Percentiles rank a stretch among this genome's conserved stretches.
These are phyloP conservation scores for Drosophila testacea DNA, from an alignment of 2,888 invertebrate genomes.

Conservation along the genomic window DNA sequence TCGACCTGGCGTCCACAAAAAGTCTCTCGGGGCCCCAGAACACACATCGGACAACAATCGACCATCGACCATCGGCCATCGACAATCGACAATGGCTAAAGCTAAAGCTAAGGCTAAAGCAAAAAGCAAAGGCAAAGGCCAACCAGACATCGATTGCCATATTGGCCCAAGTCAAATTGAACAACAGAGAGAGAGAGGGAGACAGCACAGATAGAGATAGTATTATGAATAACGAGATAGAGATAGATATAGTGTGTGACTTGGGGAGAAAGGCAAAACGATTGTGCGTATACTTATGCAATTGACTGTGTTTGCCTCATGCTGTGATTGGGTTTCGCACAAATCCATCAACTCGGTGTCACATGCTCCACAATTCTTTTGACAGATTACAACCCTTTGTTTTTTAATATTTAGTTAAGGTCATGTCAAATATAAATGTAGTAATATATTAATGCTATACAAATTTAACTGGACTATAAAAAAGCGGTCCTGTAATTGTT, in stretches of 20 bases:
- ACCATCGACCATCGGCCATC: slow-evolving; percentile 26
- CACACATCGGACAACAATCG: slow-evolving; percentile 43
- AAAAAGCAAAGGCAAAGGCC: slow-evolving; percentile 48
- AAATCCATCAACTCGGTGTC: slow-evolving; percentile 21
- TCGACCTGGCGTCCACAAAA: slow-evolving; percentile 32
- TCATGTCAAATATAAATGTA: too few relatives aligned
- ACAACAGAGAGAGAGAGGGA: slow-evolving; percentile 27
- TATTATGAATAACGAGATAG: background rate
- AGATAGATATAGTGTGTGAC: background rate
- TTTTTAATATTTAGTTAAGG: too few relatives aligned
- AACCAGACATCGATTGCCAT: slow-evolving; percentile 61
- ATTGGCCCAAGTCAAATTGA: slow-evolving; percentile 67
- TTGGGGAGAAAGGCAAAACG: slow-evolving; percentile 63
- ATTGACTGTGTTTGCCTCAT: slow-evolving; percentile 14
- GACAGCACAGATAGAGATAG: background rate
- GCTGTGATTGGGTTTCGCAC: slow-evolving; percentile 25
- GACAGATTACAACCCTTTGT: background rate
- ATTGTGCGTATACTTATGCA: slow-evolving; percentile 45
- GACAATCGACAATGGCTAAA: slow-evolving; percentile 39
- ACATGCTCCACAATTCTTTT: slow-evolving; percentile 12
- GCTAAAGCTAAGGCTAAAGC: slow-evolving; percentile 26
- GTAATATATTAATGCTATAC: too few relatives aligned
- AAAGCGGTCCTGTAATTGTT: background rate
- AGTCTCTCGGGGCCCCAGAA: slow-evolving; percentile 47
- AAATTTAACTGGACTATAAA: too few relatives aligned